Percentiles rank a stretch among this genome's conserved stretches.
Conservation (phyloP, 2,113 vertebrate genomes). For the Callospermophilus lateralis region DNA sequence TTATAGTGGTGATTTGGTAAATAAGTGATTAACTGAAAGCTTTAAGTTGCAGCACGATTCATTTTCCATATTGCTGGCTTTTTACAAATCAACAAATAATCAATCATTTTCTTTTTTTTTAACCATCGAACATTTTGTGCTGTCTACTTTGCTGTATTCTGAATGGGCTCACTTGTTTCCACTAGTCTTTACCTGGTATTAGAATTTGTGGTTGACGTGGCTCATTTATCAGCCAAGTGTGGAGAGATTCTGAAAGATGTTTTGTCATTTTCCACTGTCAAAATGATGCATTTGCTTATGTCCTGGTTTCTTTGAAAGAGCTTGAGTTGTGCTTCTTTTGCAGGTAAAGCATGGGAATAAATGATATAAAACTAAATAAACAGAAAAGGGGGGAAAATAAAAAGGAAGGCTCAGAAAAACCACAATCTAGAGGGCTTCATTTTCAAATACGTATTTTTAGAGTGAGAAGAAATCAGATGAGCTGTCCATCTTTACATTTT, state of each 20-base stretch:
- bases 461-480: constrained; percentile 2
- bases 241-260: constrained; percentile 76
- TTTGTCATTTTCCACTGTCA: constrained; percentile 79
- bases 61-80: neutral
- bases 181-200: constrained; percentile 54
- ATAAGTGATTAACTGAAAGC: constrained; percentile 63
- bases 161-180: constrained; percentile 59
- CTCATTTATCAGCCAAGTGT: constrained; percentile 80
- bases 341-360: constrained; percentile 61
- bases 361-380: constrained; percentile 69
- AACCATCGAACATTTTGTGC: neutral
- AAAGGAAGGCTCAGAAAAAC: neutral
- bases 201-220: constrained; percentile 67
- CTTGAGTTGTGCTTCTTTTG: constrained; percentile 80
- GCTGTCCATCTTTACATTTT: neutral
- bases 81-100: constrained; percentile 43
- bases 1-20: constrained; percentile 25
- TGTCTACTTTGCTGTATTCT: constrained; percentile 6
- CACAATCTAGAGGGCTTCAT: neutral
- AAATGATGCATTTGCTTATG: constrained; percentile 72
- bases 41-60: neutral
- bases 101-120: constrained; percentile 53
- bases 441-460: constrained; percentile 42
- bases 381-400: neutral
- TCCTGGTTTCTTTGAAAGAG: constrained; percentile 68